Percentiles rank a stretch among this genome's conserved stretches.
phyloP scores from a whole-genome alignment of 2,113 vertebrate genomes.

The Mustela nigripes region DNA sequence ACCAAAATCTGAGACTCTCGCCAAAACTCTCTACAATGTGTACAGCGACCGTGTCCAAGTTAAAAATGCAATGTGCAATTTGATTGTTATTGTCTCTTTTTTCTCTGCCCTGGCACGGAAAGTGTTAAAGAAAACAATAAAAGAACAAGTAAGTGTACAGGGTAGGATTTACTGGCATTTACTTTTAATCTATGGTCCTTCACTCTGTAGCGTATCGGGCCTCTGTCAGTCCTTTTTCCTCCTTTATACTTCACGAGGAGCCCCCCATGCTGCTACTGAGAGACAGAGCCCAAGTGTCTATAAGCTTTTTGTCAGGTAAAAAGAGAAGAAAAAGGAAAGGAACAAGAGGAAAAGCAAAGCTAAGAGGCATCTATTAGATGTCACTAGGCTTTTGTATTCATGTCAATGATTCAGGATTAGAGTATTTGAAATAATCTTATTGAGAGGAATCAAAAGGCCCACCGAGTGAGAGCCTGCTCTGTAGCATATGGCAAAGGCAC shows the following conservation, averaged over 20 bases:
- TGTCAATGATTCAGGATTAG: slow-evolving; percentile 95
- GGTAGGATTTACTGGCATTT: slow-evolving; percentile 91
- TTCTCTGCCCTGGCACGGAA: slow-evolving; percentile 74
- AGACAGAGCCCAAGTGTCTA: slow-evolving; percentile 91
- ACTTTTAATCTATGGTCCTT: slow-evolving; percentile 92
- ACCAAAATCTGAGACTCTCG: slow-evolving; percentile 41
- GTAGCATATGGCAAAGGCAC: slow-evolving; percentile 90
- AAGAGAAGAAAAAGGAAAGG: slow-evolving; percentile 90
- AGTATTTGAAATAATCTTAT: slow-evolving; percentile 96
- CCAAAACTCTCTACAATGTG: neutral
- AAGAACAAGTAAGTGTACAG: slow-evolving; percentile 89
- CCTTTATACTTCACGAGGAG: slow-evolving; percentile 90
- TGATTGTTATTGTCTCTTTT: slow-evolving; percentile 60
- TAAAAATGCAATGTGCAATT: neutral
- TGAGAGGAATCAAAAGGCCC: slow-evolving; percentile 92
- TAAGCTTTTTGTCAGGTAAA: slow-evolving; percentile 94
- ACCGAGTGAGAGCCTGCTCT: slow-evolving; percentile 87
- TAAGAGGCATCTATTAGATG: slow-evolving; percentile 95
- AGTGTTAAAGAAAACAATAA: slow-evolving; percentile 91
- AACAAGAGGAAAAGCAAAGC: slow-evolving; percentile 92
- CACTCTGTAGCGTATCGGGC: slow-evolving; percentile 91
- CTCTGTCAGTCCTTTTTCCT: slow-evolving; percentile 90
- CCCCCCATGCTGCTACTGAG: slow-evolving; percentile 90
- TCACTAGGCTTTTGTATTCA: slow-evolving; percentile 94
- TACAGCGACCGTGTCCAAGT: neutral